Percentiles rank a stretch among this genome's conserved stretches.
phyloP scores from a whole-genome alignment of 1,140 invertebrate species.

The Papilio dardanus region DNA sequence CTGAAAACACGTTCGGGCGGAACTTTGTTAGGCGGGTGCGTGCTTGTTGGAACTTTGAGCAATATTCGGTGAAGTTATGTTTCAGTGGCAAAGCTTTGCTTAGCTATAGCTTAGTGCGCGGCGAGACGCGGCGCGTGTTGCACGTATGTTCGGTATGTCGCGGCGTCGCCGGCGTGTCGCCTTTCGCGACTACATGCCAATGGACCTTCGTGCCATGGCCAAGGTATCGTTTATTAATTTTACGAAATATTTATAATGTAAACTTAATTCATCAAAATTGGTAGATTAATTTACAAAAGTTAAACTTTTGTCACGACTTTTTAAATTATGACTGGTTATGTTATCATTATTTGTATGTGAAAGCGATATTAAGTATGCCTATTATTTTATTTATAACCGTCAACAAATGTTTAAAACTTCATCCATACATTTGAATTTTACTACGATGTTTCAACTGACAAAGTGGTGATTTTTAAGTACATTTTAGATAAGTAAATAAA shows the following conservation, averaged over 20 bases:
- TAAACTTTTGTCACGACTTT: background rate
- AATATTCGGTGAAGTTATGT: constrained; percentile 30
- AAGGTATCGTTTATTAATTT: constrained; percentile 58
- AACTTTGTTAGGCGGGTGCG: constrained; percentile 26
- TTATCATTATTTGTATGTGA: background rate
- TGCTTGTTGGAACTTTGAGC: constrained; percentile 46
- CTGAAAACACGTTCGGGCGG: constrained; percentile 7
- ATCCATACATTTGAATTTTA: background rate
- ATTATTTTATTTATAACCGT: background rate
- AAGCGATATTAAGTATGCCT: background rate
- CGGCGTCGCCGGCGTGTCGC: constrained; percentile 74
- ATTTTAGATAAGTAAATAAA: too few relatives aligned
- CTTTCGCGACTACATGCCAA: constrained; percentile 76
- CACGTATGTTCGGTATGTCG: constrained; percentile 61
- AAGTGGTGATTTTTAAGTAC: background rate
- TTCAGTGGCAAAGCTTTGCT: constrained; percentile 39
- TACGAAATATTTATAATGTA: background rate
- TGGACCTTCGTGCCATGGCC: constrained; percentile 77
- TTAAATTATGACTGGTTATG: background rate
- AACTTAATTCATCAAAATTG: background rate
- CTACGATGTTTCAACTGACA: background rate
- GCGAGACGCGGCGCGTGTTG: constrained; percentile 58
- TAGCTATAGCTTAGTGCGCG: constrained; percentile 55
- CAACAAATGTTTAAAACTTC: background rate
- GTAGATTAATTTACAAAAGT: background rate